Evolutionary conservation across 2,888 invertebrate genomes (phyloP), one percentile per base, ranked within the genome.

Genomic region (Anoplius nigerrimus): DNA sequence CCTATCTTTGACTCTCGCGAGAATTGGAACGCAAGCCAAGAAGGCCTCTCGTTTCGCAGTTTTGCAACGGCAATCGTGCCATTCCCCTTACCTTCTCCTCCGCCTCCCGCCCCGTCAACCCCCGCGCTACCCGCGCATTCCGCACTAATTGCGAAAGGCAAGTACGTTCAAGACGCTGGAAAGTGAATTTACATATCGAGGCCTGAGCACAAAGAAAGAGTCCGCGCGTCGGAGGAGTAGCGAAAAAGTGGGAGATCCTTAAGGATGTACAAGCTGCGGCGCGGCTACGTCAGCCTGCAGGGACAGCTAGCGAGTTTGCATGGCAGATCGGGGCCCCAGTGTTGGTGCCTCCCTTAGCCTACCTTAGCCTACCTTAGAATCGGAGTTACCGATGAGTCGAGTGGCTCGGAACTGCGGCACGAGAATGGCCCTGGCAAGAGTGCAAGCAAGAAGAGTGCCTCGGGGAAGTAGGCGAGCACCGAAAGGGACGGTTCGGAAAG

Each of bases 61-160:
- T 78, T 70, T 75, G 69, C 72, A 46, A 75, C 62, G 45, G 34
- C 58, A 46, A 27, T 48, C 65, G 42, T 22, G n/a, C 16, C 18
- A n/a, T 54, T 54, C 1, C 18, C 16, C 27, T 13, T 16, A 11
- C 13, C 18, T 20, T 52, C 21, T 54, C 22, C 46, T 22, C 18
- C 60, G n/a, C 27, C 20, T 8, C 34, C 3, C 48, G 43, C 46
- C 16, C 27, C 56, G 21, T 11, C 46, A 21, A 21, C 65, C 13
- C 52, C 16, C 64, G 60, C 46, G 66, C 59, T 62, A 59, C 68
- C 48, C 22, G 61, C 51, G 74, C 82, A 82, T 83, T 83, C 83
- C 81, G 64, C 67, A 76, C 81, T 83, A 82, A 83, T 83, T 82
- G 81, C 83, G 65, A 80, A 75, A 80, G 69, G 76, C 76, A 74